Conservation (phyloP, 2,888 invertebrate genomes). For the Atherix ibis region DNA sequence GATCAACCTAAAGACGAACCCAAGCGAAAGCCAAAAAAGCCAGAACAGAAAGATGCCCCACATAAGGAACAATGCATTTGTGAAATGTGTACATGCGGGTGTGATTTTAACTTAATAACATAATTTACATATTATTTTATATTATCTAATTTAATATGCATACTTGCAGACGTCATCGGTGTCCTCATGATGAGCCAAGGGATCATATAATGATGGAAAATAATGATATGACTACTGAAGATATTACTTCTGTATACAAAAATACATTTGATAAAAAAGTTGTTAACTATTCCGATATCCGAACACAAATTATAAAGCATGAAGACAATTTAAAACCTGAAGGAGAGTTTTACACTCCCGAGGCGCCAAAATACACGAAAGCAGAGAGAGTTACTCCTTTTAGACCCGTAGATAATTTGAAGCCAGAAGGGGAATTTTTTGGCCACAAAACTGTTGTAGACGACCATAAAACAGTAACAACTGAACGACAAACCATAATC, state of each 20-base stretch:
- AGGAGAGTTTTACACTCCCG: constrained; percentile 37
- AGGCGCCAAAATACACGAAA: constrained; percentile 33
- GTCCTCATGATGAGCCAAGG: constrained; percentile 42
- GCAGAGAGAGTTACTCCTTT: constrained; percentile 36
- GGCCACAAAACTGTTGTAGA: constrained; percentile 36
- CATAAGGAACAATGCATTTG: constrained; percentile 73
- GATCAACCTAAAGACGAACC: constrained; percentile 22
- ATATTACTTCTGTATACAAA: constrained; percentile 15
- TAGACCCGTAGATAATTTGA: constrained; percentile 39
- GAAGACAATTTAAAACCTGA: constrained; percentile 45
- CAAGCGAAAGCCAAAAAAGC: constrained; percentile 17
- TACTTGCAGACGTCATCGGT: constrained; percentile 79
- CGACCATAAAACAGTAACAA: constrained; percentile 6
- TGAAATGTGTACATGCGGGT: constrained; percentile 85
- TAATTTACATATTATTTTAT: background rate
- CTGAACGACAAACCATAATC: constrained; percentile 29
- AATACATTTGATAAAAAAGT: constrained; percentile 28
- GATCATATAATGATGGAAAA: constrained; percentile 11
- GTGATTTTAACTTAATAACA: constrained; percentile 31
- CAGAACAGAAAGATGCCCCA: constrained; percentile 24
- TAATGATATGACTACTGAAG: constrained; percentile 21
- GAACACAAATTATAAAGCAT: constrained; percentile 35
- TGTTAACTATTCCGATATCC: constrained; percentile 17
- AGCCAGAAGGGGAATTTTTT: constrained; percentile 36
- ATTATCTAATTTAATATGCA: too few species aligned